Conservation (phyloP, 2,797 vertebrate genomes). For the Myotis vivesi region DNA sequence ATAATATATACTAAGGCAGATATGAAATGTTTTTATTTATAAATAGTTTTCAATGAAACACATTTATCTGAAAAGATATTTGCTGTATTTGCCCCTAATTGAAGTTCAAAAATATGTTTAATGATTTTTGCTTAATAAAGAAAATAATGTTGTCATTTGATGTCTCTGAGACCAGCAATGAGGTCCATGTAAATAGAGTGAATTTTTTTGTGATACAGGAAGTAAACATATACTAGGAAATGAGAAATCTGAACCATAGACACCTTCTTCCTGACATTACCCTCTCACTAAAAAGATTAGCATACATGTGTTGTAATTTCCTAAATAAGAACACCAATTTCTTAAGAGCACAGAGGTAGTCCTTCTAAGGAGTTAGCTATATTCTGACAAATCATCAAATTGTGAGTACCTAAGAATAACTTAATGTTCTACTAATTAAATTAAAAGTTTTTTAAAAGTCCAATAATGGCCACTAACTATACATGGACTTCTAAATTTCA, state of each 20-base stretch:
- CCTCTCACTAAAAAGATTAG: background rate
- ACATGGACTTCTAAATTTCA: background rate
- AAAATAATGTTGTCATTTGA: background rate
- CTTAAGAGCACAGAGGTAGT: background rate
- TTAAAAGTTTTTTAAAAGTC: background rate
- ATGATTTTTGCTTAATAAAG: background rate
- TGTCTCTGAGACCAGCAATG: background rate
- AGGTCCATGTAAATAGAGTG: background rate
- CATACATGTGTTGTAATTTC: background rate
- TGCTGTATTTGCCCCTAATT: background rate
- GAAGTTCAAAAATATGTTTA: background rate
- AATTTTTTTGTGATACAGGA: background rate
- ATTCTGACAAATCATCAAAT: slow-evolving; percentile 21
- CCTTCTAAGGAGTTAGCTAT: background rate
- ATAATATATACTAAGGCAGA: background rate
- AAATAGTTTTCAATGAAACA: background rate
- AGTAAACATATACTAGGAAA: background rate
- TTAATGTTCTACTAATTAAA: background rate
- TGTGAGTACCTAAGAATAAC: background rate
- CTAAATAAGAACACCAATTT: background rate
- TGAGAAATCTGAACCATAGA: background rate
- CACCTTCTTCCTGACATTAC: background rate
- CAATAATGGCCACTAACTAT: background rate
- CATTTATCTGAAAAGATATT: background rate
- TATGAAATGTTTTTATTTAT: background rate